Percentiles rank a stretch among this genome's conserved stretches.
These are phyloP conservation scores for Shargacucullia verbasci DNA, from an alignment of 2,888 invertebrate genomes.

Conservation along the genomic window DNA sequence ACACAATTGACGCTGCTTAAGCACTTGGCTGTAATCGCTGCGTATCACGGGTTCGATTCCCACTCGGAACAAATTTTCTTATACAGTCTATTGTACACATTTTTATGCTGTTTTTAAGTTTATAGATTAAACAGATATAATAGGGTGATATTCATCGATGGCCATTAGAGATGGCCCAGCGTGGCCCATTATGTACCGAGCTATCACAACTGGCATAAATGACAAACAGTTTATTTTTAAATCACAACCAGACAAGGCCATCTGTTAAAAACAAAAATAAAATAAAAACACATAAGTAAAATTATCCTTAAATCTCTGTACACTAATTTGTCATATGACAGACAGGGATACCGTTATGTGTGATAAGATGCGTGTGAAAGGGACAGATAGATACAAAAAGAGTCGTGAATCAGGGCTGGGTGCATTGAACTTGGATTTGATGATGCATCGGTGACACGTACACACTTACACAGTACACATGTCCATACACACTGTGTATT, in stretches of 20 bases:
- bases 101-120: no score
- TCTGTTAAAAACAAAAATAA: slow-evolving; percentile 33
- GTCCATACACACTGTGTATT: slow-evolving; percentile 11
- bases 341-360: slow-evolving; percentile 51
- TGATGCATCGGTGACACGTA: slow-evolving; percentile 69
- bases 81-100: no score
- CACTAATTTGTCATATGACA: slow-evolving; percentile 44
- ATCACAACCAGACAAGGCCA: slow-evolving; percentile 28
- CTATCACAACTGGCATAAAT: not conserved
- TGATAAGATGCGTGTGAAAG: slow-evolving; percentile 64
- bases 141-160: no score
- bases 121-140: no score
- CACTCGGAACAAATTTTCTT: no score
- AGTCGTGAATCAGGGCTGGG: slow-evolving; percentile 71
- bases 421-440: slow-evolving; percentile 74
- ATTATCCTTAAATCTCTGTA: slow-evolving; percentile 39
- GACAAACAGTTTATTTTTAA: slow-evolving; percentile 2
- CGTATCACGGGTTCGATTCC: no score
- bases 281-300: slow-evolving; percentile 11
- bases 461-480: slow-evolving; percentile 45
- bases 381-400: slow-evolving; percentile 66
- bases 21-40: no score
- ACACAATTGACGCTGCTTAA: no score
- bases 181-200: not conserved
- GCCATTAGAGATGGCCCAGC: no score